Evolutionary conservation across 2,113 vertebrate species (phyloP), one percentile per base, ranked within the genome.

Genomic region (Leucosticte australis): DNA sequence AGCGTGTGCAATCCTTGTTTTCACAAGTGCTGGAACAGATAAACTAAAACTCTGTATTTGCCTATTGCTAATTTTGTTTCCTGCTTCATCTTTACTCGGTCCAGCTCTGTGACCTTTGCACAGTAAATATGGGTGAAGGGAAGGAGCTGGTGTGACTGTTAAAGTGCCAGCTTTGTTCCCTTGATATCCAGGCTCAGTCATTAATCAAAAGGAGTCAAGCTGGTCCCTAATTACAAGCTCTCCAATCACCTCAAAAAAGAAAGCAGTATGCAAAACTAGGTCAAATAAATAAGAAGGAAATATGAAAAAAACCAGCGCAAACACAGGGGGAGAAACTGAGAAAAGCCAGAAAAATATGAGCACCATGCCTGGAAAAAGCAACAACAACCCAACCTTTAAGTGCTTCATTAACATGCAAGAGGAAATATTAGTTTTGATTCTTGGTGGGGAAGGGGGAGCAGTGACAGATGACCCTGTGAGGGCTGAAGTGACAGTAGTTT

Each of bases 171-270:
- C 64, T 80, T 74, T 92, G 74, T 67, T 76, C 90, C 83, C 88
- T 81, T 81, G 80, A 57, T 67, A 92, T 41, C 77, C 42, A 83
- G 52, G 59, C 89, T 94, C 86, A 70, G 80, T 56, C 80, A 78
- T 94, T 89, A 94, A 92, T 81, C 89, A 92, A 67, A n/a, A 86
- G 55, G 50, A 84, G 56, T 84, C 92, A 92, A 88, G 87, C 80
- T 67, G 35, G 64, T 93, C 68, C 44, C n/a, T 83, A 91, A 95
- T 84, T 89, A 94, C 56, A 59, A 67, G 56, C 83, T 89, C 56
- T 95, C 85, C 94, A 74, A 89, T 67, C 80, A 70, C 73, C 86
- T 96, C 91, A 50, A 78, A 93, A 68, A 70, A 89, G n/a, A 69
- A 83, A 85, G n/a, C 7, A 62, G 67, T 39, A 47, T 0, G 6